phyloP scores from a whole-genome alignment of 2,888 invertebrate species.

The Drosophila ezoana region DNA sequence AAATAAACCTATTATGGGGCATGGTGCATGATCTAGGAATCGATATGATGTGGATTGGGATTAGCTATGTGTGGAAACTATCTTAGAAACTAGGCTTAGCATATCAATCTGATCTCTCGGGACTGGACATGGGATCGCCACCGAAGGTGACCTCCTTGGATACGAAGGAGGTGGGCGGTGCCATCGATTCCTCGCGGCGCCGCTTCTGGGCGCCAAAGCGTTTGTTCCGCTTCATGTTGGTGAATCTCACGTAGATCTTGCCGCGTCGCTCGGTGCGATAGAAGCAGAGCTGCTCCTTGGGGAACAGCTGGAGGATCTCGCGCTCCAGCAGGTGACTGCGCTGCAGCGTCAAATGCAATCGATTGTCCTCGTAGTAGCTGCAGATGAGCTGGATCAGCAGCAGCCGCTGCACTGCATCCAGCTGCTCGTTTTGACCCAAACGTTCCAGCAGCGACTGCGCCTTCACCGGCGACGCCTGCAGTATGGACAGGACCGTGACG shows the following conservation, averaged over 20 bases:
- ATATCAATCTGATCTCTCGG: slow-evolving; percentile 67
- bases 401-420: slow-evolving; percentile 69
- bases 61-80: background rate
- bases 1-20: background rate
- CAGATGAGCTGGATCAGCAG: slow-evolving; percentile 77
- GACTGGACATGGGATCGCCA: slow-evolving; percentile 59
- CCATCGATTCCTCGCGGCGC: slow-evolving; percentile 44
- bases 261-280: slow-evolving; percentile 82
- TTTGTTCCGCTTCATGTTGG: slow-evolving; percentile 80
- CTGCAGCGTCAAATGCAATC: slow-evolving; percentile 75
- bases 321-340: slow-evolving; percentile 76
- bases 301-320: slow-evolving; percentile 76
- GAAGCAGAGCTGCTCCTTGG: slow-evolving; percentile 70
- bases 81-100: slow-evolving; percentile 12
- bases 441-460: slow-evolving; percentile 65
- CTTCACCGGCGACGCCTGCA: slow-evolving; percentile 63
- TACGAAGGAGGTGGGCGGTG: slow-evolving; percentile 22
- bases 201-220: slow-evolving; percentile 54
- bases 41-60: background rate
- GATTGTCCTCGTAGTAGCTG: slow-evolving; percentile 77
- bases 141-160: slow-evolving; percentile 43
- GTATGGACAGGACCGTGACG: slow-evolving; percentile 64
- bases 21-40: background rate
- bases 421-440: slow-evolving; percentile 57
- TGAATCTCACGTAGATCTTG: slow-evolving; percentile 80